These are phyloP conservation scores for Jaculus jaculus DNA, from an alignment of 2,113 vertebrate genomes.

Conservation along the genomic window DNA sequence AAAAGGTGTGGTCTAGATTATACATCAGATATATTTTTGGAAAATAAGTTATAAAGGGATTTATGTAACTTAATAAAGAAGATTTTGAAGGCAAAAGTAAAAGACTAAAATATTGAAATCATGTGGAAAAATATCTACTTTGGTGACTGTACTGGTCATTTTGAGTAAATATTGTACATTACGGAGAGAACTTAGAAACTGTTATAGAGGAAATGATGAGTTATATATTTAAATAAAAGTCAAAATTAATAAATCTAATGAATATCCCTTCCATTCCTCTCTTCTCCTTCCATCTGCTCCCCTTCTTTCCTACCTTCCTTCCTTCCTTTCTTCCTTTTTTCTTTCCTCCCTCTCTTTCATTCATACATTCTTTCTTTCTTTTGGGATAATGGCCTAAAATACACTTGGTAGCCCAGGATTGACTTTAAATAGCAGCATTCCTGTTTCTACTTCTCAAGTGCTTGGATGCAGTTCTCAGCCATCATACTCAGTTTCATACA, in stretches of 20 bases:
- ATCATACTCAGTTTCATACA: neutral
- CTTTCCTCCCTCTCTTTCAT: too few species aligned
- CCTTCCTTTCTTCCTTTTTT: too few species aligned
- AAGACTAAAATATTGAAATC: neutral
- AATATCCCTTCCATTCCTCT: too few species aligned
- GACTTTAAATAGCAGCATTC: neutral
- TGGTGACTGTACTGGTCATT: neutral
- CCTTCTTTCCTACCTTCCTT: too few species aligned
- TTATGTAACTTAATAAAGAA: neutral
- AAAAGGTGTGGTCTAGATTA: neutral
- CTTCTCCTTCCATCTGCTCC: too few species aligned
- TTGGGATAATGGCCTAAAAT: too few species aligned
- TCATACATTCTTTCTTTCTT: too few species aligned
- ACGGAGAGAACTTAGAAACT: neutral
- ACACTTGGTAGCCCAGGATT: too few species aligned
- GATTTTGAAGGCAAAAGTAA: neutral
- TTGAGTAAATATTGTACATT: neutral
- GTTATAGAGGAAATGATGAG: neutral
- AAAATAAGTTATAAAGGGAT: neutral
- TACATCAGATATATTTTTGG: neutral
- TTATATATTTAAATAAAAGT: neutral
- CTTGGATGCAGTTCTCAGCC: fast-evolving
- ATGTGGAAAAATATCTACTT: neutral
- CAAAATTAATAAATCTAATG: neutral
- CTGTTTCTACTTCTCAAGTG: neutral